These are phyloP conservation scores for Atrina japonica DNA, from an alignment of 2,888 invertebrate genomes.

Conservation along the genomic window DNA sequence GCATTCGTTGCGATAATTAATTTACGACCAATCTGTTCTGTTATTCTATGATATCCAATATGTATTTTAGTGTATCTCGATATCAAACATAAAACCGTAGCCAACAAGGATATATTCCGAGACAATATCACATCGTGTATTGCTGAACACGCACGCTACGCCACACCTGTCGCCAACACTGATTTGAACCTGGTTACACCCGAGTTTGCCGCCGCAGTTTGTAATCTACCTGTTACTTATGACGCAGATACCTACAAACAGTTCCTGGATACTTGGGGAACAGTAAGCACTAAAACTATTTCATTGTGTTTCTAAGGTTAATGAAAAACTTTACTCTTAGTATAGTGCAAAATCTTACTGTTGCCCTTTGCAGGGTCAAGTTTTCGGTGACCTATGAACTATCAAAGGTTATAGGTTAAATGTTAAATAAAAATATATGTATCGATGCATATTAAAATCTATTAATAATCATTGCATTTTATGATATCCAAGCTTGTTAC, in stretches of 20 bases:
- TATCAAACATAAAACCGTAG: conserved; percentile 11
- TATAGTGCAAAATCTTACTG: too few species aligned
- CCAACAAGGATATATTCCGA: conserved; percentile 20
- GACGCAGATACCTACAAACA: background rate
- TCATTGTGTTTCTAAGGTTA: background rate
- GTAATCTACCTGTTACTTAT: conserved; percentile 10
- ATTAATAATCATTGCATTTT: too few species aligned
- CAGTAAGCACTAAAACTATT: conserved; percentile 13
- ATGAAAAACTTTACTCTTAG: background rate
- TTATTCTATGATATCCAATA: too few species aligned
- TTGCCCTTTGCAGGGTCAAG: too few species aligned
- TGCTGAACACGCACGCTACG: conserved; percentile 12
- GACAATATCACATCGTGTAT: conserved; percentile 10
- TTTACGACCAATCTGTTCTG: too few species aligned
- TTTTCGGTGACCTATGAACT: too few species aligned
- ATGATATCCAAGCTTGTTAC: too few species aligned
- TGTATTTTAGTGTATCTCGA: conserved; percentile 11
- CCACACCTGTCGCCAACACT: background rate
- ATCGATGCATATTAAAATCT: too few species aligned
- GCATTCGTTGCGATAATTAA: too few species aligned
- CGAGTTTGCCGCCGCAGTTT: conserved; percentile 15
- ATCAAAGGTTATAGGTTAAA: too few species aligned
- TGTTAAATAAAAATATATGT: too few species aligned
- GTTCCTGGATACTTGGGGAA: conserved; percentile 24
- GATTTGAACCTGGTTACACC: conserved; percentile 3